Evolutionary conservation across 2,797 vertebrate species (phyloP).

Genomic region (Phyllotis vaccarum): DNA sequence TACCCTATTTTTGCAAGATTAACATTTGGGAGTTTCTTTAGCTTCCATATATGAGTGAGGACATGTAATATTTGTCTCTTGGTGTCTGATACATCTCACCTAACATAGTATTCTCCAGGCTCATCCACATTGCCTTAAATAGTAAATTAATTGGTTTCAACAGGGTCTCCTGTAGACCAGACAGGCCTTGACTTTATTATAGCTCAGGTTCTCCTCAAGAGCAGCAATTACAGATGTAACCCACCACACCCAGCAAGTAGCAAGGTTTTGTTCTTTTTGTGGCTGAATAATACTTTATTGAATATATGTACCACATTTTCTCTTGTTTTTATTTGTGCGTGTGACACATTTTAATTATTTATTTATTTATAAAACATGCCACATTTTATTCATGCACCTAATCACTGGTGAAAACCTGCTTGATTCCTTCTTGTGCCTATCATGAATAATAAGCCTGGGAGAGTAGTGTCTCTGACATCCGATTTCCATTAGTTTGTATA

Average conservation of each 20-base stretch:
- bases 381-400: not conserved
- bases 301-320: not conserved
- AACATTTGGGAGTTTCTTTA: not conserved
- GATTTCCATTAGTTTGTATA: not conserved
- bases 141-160: not conserved
- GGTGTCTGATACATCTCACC: not conserved
- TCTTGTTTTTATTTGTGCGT: not conserved
- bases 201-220: not conserved
- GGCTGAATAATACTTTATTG: not conserved
- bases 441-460: not conserved
- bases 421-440: not conserved
- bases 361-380: too few species aligned
- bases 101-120: not conserved
- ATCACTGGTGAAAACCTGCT: not conserved
- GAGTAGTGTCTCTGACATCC: not conserved
- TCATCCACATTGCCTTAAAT: not conserved
- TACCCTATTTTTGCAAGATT: not conserved
- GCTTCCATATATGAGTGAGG: not conserved
- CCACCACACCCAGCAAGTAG: not conserved
- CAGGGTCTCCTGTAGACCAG: not conserved
- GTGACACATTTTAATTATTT: too few species aligned
- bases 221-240: not conserved
- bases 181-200: not conserved
- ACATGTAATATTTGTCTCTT: conserved; percentile 8
- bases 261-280: not conserved